These are phyloP conservation scores for Margarornis squamiger DNA, from an alignment of 2,797 vertebrate species.

Conservation along the genomic window DNA sequence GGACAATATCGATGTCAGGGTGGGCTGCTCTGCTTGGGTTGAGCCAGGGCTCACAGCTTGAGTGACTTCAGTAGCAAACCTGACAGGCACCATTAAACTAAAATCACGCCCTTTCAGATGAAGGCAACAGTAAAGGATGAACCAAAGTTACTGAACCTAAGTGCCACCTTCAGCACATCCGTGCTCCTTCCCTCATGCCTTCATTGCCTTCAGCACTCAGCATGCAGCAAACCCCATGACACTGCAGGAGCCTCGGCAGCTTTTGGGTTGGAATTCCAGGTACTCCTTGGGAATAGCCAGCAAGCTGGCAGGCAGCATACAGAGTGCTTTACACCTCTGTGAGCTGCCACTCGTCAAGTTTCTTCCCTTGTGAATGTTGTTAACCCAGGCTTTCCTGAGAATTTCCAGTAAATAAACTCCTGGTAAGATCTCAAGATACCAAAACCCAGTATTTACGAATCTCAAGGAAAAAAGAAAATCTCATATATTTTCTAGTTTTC, in stretches of 20 bases:
- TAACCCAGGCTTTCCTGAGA: background rate
- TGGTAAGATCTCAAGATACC: background rate
- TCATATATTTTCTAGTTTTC: background rate
- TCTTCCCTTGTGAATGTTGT: background rate
- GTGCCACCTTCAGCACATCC: background rate
- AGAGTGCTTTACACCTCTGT: background rate
- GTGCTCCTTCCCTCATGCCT: background rate
- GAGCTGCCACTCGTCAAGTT: background rate
- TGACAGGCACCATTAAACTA: background rate
- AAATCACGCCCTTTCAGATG: background rate
- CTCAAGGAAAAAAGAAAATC: background rate
- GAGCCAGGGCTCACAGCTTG: background rate
- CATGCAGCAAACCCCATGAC: fast-evolving
- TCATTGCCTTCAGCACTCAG: background rate
- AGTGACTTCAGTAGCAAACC: fast-evolving
- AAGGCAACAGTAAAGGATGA: background rate
- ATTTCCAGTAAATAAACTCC: background rate
- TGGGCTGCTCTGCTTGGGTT: background rate
- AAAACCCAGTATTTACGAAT: background rate
- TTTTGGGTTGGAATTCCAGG: fast-evolving
- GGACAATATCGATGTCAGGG: fast-evolving
- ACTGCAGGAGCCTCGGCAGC: fast-evolving
- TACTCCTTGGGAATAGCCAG: background rate
- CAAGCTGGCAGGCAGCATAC: background rate
- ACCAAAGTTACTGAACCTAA: background rate